Evolutionary conservation across 2,797 vertebrate genomes (phyloP).

Genomic region (Coregonus sp.): DNA sequence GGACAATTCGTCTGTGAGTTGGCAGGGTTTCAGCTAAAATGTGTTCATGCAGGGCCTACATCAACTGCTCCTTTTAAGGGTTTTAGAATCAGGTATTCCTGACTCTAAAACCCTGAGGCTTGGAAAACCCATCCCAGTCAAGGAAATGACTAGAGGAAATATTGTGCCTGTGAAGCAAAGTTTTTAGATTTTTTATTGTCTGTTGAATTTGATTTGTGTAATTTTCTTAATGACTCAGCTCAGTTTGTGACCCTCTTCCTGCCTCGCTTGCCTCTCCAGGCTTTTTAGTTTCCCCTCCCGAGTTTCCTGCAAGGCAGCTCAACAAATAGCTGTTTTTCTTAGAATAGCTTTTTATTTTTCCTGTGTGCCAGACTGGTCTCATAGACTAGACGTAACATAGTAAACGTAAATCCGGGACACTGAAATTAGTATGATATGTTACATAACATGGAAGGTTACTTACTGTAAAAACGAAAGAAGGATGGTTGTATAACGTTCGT

Average conservation of each 20-base stretch:
- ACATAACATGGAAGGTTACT: no score
- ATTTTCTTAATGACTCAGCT: neutral
- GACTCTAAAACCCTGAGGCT: neutral
- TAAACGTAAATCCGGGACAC: no score
- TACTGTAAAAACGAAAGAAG: no score
- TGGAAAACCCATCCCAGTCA: neutral
- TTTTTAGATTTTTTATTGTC: neutral
- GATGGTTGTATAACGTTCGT: no score
- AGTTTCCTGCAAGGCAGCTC: neutral
- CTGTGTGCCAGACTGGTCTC: no score
- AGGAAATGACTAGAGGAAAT: neutral
- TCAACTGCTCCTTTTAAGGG: neutral
- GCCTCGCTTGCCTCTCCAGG: neutral
- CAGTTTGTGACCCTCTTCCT: neutral
- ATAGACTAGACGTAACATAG: no score
- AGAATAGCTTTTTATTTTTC: neutral
- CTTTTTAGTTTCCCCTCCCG: neutral
- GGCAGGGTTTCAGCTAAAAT: neutral
- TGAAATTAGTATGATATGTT: no score
- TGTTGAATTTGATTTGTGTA: neutral
- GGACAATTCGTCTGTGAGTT: neutral
- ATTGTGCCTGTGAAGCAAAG: neutral
- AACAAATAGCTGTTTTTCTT: conserved; percentile 8
- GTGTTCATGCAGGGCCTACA: no score
- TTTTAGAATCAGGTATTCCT: neutral